Conservation (phyloP, 2,797 vertebrate genomes). For the Kryptopterus vitreolus region DNA sequence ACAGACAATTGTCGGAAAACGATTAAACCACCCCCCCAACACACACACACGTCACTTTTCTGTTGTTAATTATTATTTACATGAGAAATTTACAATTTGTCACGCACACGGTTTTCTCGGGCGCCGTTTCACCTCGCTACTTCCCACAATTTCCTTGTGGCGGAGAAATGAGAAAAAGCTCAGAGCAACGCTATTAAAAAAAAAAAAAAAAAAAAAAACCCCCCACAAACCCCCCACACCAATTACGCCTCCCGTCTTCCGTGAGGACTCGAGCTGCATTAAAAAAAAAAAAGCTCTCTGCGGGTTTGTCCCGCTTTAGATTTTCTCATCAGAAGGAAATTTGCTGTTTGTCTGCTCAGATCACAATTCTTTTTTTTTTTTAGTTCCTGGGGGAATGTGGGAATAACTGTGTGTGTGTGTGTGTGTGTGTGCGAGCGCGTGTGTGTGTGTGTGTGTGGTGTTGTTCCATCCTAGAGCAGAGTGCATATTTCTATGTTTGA, state of each 20-base stretch:
- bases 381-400: conserved; percentile 16
- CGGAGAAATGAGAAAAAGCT: conserved; percentile 23
- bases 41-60: neutral
- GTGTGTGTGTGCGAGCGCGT: conserved; percentile 33
- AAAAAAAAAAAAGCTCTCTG: neutral
- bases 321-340: conserved; percentile 35
- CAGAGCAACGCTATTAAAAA: neutral
- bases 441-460: conserved; percentile 39
- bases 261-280: neutral
- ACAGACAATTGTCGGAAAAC: too few species aligned
- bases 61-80: conserved; percentile 17
- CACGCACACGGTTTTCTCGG: conserved; percentile 17
- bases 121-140: neutral
- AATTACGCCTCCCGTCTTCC: conserved; percentile 10
- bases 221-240: conserved; percentile 32
- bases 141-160: conserved; percentile 8
- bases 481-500: conserved; percentile 29
- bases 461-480: neutral
- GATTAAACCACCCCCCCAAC: neutral
- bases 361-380: conserved; percentile 13
- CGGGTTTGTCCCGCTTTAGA: neutral
- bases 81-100: conserved; percentile 5
- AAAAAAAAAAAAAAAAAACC: too few species aligned
- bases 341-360: conserved; percentile 36
- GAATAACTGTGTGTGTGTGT: conserved; percentile 14